A percentile compares a stretch with the other conserved stretches of the same genome.
Evolutionary conservation across 2,797 vertebrate genomes (phyloP).

Genomic region (Lagocephalus sceleratus): DNA sequence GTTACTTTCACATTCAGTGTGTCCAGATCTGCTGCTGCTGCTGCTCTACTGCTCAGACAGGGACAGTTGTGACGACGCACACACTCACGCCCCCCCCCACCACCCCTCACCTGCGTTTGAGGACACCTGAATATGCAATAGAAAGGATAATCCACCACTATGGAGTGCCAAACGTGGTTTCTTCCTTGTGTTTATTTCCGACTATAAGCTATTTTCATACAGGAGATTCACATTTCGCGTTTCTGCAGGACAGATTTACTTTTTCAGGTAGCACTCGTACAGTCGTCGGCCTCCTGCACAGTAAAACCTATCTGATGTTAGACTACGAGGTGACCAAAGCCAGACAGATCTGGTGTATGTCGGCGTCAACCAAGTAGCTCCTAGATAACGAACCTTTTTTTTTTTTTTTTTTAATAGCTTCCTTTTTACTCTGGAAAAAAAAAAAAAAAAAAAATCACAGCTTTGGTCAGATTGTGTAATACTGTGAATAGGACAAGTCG

Average conservation of each 20-base stretch:
- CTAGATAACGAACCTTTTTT: constrained; percentile 32
- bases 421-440: background rate
- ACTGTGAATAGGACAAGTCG: constrained; percentile 73
- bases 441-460: constrained; percentile 11
- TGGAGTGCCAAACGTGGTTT: constrained; percentile 38
- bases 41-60: constrained; percentile 47
- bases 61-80: constrained; percentile 42
- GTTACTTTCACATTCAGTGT: constrained; percentile 73
- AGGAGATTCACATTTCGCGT: constrained; percentile 51
- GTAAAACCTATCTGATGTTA: constrained; percentile 51
- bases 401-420: background rate
- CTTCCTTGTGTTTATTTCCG: constrained; percentile 26
- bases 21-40: constrained; percentile 61
- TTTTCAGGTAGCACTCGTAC: constrained; percentile 53
- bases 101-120: constrained; percentile 53
- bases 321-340: constrained; percentile 71
- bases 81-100: constrained; percentile 56
- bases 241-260: constrained; percentile 63
- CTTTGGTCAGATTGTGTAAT: constrained; percentile 70
- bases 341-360: constrained; percentile 42
- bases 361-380: constrained; percentile 33
- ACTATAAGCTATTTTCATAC: constrained; percentile 68
- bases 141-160: constrained; percentile 50
- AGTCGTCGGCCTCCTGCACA: constrained; percentile 39
- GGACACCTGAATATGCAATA: constrained; percentile 73